Evolutionary conservation across 2,113 vertebrate genomes (phyloP).

Genomic region (Mirounga angustirostris): DNA sequence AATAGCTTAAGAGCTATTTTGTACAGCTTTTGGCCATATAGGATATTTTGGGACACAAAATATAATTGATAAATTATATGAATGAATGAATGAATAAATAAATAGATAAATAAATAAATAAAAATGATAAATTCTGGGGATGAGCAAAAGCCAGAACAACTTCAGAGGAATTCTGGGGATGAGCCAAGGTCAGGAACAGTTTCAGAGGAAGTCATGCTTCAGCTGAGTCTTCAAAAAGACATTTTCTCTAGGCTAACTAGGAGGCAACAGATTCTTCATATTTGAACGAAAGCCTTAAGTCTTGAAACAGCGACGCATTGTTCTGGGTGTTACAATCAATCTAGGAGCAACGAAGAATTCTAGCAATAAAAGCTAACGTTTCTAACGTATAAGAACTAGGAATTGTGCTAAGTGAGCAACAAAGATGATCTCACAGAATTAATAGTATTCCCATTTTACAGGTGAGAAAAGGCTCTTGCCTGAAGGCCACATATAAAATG

Average conservation of each 20-base stretch:
- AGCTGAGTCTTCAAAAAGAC: neutral
- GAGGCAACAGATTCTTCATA: neutral
- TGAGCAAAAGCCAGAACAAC: neutral
- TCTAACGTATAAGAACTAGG: neutral
- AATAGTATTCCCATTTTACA: conserved; percentile 24
- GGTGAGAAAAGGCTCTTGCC: conserved; percentile 1
- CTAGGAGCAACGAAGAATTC: neutral
- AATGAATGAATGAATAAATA: no score
- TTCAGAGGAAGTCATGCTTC: conserved; percentile 49
- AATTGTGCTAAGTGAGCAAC: neutral
- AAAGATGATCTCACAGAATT: neutral
- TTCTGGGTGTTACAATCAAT: neutral
- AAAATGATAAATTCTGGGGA: neutral
- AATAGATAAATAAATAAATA: no score
- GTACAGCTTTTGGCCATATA: neutral
- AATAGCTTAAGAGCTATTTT: neutral
- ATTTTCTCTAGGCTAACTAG: neutral
- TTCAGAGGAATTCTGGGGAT: neutral
- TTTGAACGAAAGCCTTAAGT: neutral
- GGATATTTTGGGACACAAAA: neutral
- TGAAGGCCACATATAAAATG: neutral
- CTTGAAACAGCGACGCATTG: neutral
- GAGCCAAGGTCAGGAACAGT: neutral
- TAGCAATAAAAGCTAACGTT: neutral
- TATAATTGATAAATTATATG: no score